A percentile compares a stretch with the other conserved stretches of the same genome.
Conservation (phyloP, 2,113 vertebrate genomes). For the Australoheros scitulus region DNA sequence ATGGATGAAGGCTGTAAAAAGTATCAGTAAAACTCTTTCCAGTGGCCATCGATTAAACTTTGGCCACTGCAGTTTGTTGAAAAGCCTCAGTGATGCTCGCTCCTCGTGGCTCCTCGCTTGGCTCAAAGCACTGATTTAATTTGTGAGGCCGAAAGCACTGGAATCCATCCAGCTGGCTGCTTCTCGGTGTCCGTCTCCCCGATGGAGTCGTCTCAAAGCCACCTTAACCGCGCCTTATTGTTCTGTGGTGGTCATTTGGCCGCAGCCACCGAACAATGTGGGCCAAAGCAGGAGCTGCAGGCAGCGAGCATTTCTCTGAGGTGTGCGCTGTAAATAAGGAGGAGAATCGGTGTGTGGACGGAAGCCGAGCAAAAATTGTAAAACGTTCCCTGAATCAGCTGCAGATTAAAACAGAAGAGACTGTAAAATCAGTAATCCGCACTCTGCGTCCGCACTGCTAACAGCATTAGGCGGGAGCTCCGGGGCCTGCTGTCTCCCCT, state of each 20-base stretch:
- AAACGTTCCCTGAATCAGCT: conserved; percentile 54
- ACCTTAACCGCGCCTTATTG: conserved; percentile 60
- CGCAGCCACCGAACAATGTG: conserved; percentile 44
- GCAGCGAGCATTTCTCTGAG: conserved; percentile 48
- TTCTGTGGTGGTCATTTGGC: conserved; percentile 61
- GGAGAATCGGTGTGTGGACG: conserved; percentile 48
- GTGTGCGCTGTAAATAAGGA: conserved; percentile 56
- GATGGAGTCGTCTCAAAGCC: conserved; percentile 60
- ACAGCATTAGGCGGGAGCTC: conserved; percentile 60
- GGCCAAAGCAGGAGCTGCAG: conserved; percentile 38
- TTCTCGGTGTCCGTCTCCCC: conserved; percentile 55
- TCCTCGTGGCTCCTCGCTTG: conserved; percentile 63
- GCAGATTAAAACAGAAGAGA: conserved; percentile 47
- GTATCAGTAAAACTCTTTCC: conserved; percentile 30
- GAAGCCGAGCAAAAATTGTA: conserved; percentile 54
- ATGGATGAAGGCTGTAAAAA: conserved; percentile 32
- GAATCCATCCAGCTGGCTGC: conserved; percentile 67
- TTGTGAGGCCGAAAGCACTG: conserved; percentile 68
- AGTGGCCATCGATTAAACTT: conserved; percentile 53
- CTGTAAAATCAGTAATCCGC: conserved; percentile 58
- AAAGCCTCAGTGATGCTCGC: conserved; percentile 52
- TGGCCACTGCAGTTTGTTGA: conserved; percentile 61
- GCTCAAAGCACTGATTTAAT: conserved; percentile 71
- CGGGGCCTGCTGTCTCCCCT: conserved; percentile 64
- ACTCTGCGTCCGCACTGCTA: conserved; percentile 10